phyloP scores from a whole-genome alignment of 1,140 invertebrate species.

The Heliconius eleuchia region DNA sequence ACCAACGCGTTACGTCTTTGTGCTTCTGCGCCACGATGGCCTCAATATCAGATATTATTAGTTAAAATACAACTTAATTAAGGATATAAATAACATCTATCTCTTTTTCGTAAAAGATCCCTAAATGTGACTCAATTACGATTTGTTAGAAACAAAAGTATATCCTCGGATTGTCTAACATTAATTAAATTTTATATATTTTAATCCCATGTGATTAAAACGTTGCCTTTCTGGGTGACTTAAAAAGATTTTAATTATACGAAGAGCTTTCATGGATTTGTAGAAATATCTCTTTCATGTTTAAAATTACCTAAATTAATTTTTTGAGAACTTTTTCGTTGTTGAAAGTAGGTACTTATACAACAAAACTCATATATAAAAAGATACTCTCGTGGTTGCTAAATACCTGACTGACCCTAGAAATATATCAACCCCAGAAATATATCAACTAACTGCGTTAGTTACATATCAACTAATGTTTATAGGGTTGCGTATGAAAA shows the following conservation, averaged over 20 bases:
- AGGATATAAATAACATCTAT: not conserved
- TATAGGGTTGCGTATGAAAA: too few relatives aligned
- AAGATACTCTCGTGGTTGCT: too few relatives aligned
- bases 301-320: not conserved
- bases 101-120: not conserved
- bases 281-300: not conserved
- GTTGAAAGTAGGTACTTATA: not conserved
- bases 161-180: not conserved
- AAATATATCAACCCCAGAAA: too few relatives aligned
- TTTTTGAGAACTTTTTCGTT: not conserved
- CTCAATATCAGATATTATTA: too few relatives aligned
- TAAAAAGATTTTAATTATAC: conserved; percentile 3
- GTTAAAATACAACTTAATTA: not conserved
- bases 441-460: too few relatives aligned
- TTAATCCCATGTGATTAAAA: not conserved
- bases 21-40: too few relatives aligned
- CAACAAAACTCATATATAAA: too few relatives aligned
- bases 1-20: too few relatives aligned
- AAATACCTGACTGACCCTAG: too few relatives aligned
- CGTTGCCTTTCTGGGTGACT: not conserved
- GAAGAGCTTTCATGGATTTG: not conserved
- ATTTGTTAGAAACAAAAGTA: not conserved
- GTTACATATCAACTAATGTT: too few relatives aligned
- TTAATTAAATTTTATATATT: conserved; percentile 4
- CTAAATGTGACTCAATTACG: not conserved